phyloP scores from a whole-genome alignment of 2,797 vertebrate species.

The Australoheros facetus region DNA sequence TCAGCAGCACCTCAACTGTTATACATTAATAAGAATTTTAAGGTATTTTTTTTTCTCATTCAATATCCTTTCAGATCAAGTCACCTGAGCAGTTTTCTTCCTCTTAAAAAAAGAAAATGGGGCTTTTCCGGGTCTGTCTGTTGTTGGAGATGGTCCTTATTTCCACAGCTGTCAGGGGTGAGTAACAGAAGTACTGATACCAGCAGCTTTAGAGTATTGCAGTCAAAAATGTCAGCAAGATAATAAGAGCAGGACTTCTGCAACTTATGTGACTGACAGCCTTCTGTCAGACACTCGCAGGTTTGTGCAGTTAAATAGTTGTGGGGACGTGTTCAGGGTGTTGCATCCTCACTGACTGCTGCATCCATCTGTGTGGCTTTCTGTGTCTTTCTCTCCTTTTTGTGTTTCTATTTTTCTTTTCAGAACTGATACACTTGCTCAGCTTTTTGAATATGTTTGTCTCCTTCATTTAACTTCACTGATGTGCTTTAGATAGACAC shows the following conservation, averaged over 20 bases:
- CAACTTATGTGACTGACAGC: not conserved
- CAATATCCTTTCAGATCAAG: conserved; percentile 31
- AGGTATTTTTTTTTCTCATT: not conserved
- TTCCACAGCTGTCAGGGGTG: conserved; percentile 69
- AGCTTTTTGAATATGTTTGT: not conserved
- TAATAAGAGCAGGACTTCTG: fast-evolving
- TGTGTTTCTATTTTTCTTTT: not conserved
- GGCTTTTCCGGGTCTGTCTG: conserved; percentile 55
- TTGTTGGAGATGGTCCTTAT: conserved; percentile 62
- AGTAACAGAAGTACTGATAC: conserved; percentile 32
- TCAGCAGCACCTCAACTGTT: not conserved
- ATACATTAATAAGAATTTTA: not conserved
- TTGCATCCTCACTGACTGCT: not conserved
- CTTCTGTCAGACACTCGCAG: not conserved
- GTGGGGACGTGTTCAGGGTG: not conserved
- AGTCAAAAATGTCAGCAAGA: not conserved
- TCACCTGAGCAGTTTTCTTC: not conserved
- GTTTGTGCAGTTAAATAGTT: not conserved
- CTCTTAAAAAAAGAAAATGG: conserved; percentile 45
- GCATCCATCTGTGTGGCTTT: not conserved
- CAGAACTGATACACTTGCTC: not conserved
- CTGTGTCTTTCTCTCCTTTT: not conserved
- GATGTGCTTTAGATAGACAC: not conserved
- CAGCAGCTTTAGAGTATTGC: fast-evolving
- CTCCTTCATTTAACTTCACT: not conserved